Percentiles rank a stretch among this genome's conserved stretches.
Evolutionary conservation across 2,113 vertebrate genomes (phyloP).

Genomic region (Corvus hawaiiensis): DNA sequence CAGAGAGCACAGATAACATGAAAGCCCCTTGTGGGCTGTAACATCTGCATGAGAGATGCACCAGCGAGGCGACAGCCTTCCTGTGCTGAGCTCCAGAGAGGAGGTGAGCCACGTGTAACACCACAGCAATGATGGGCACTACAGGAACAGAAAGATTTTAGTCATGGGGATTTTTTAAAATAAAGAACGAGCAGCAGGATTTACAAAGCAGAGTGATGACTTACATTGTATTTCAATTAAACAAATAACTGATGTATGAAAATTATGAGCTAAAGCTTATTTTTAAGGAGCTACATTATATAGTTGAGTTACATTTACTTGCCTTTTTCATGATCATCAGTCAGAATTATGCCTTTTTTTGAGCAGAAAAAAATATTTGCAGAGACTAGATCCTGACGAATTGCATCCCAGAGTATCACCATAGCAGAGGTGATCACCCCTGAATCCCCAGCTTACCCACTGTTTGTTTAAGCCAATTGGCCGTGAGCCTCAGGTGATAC

Average conservation of each 20-base stretch:
- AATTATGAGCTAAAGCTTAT: background rate
- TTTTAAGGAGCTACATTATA: background rate
- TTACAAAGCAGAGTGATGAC: background rate
- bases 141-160: background rate
- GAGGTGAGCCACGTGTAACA: background rate
- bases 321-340: background rate
- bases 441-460: background rate
- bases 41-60: background rate
- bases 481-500: background rate
- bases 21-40: background rate
- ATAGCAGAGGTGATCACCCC: background rate
- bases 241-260: background rate
- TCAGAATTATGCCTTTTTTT: background rate
- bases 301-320: background rate
- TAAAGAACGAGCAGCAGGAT: background rate
- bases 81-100: background rate
- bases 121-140: background rate
- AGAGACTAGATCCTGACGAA: background rate
- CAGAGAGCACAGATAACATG: conserved; percentile 22
- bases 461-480: background rate
- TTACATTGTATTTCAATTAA: background rate
- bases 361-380: background rate
- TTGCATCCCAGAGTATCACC: background rate
- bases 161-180: background rate
- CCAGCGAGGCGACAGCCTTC: accelerated